These are phyloP conservation scores for Psittacula echo DNA, from an alignment of 2,797 vertebrate species.

Conservation along the genomic window DNA sequence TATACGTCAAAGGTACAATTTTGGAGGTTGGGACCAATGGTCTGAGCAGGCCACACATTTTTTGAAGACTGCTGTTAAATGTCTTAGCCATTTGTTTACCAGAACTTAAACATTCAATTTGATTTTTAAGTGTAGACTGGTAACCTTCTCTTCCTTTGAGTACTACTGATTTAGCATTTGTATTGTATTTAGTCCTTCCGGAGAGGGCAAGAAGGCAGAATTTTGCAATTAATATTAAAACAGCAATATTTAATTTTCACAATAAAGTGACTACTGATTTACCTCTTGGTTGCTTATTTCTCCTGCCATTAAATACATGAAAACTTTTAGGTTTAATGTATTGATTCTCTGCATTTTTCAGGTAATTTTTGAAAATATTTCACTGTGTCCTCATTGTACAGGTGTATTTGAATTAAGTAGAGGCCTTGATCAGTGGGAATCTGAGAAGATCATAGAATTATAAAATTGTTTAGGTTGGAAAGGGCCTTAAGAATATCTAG, in stretches of 20 bases:
- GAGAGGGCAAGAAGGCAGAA: neutral
- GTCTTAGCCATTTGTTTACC: neutral
- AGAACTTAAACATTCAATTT: neutral
- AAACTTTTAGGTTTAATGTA: neutral
- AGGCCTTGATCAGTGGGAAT: neutral
- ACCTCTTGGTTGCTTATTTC: neutral
- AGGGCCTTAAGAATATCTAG: neutral
- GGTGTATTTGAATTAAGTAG: neutral
- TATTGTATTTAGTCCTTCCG: neutral
- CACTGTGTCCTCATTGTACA: neutral
- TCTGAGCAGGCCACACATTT: neutral
- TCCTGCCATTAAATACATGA: neutral
- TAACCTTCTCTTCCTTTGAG: neutral
- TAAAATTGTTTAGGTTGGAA: neutral
- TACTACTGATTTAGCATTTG: neutral
- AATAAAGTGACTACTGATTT: slow-evolving; percentile 50
- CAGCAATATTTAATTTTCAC: neutral
- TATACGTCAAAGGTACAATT: neutral
- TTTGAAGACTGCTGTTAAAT: neutral
- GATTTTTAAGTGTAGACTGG: neutral
- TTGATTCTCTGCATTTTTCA: neutral
- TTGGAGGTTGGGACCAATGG: neutral
- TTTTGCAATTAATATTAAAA: slow-evolving; percentile 12
- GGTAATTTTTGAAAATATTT: neutral
- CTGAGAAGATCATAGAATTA: neutral